These are phyloP conservation scores for Coecobrya sp. DNA, from an alignment of 2,888 invertebrate genomes.

Conservation along the genomic window DNA sequence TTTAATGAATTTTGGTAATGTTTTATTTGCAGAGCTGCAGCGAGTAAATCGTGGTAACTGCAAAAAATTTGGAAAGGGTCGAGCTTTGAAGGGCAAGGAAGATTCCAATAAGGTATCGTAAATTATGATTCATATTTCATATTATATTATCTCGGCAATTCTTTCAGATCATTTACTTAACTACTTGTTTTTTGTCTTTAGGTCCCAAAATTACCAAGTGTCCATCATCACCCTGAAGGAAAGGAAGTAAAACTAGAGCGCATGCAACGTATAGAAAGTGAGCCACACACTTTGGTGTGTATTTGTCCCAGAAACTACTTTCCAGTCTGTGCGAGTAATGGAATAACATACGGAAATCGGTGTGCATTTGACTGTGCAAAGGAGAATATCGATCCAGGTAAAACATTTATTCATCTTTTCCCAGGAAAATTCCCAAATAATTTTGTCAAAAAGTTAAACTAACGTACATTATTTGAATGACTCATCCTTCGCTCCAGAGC, in stretches of 20 bases:
- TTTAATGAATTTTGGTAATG: neutral
- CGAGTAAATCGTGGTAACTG: neutral
- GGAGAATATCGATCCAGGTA: slow-evolving; percentile 11
- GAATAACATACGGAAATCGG: slow-evolving; percentile 66
- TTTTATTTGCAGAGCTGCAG: neutral
- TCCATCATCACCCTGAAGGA: neutral
- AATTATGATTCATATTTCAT: too few relatives aligned
- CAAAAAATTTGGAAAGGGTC: neutral
- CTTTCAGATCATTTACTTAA: neutral
- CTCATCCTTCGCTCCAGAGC: too few relatives aligned
- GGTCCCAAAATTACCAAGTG: neutral
- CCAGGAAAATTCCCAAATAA: neutral
- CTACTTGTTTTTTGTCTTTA: neutral
- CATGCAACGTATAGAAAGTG: neutral
- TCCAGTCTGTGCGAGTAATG: slow-evolving; percentile 62
- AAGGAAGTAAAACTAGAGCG: neutral
- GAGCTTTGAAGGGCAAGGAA: neutral
- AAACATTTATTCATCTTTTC: too few relatives aligned
- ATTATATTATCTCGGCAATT: too few relatives aligned
- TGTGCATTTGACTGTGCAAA: slow-evolving; percentile 57
- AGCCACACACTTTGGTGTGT: neutral
- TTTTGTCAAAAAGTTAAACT: too few relatives aligned
- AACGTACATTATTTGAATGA: neutral
- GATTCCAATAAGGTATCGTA: neutral
- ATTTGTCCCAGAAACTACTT: slow-evolving; percentile 58